Evolutionary conservation across 2,888 invertebrate genomes (phyloP), one percentile per base, ranked within the genome.

Genomic region (Megamerina dolium): DNA sequence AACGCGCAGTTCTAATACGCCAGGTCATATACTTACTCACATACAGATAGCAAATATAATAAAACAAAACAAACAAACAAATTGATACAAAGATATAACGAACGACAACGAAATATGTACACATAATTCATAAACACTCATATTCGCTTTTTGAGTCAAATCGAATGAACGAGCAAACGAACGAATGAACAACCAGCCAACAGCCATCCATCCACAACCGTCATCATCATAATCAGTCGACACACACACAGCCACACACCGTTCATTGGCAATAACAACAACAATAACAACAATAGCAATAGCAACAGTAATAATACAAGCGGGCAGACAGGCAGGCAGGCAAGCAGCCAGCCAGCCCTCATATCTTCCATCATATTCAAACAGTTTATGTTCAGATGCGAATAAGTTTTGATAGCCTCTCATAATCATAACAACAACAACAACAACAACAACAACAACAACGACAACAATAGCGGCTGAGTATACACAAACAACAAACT

Each of bases 81-180:
- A 37, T 42, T 9, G 20, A 41, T 36, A 17, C 37, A 45, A 20
- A 40, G 38, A 38, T 38, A 38, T 41, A 40, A 37, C 31, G 38
- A 44, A 45, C 55, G 16, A n/a, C n/a, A n/a, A n/a, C n/a, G n/a
- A n/a, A 34, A 30, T 26, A 39, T 49, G 56, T 56, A 54, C 62
- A 63, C 60, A 64, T 63, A 64, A 63, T 65, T 65, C 64, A 65
- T 65, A 65, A 58, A 61, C 56, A 57, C 64, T 64, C 63, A 64
- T 64, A 63, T 63, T 63, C 58, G 54, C 60, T 59, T 55, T 55
- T 60, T 55, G 59, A 55, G 46, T 49, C 32, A 32, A 41, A 39
- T 43, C 26, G 49, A 47, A 30, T 43, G 31, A 40, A 50, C 37
- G 32, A n/a, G n/a, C n/a, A n/a, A n/a, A n/a, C n/a, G n/a, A n/a